Conservation (phyloP, 1,140 invertebrate species). For the Harlomillsia oculata region DNA sequence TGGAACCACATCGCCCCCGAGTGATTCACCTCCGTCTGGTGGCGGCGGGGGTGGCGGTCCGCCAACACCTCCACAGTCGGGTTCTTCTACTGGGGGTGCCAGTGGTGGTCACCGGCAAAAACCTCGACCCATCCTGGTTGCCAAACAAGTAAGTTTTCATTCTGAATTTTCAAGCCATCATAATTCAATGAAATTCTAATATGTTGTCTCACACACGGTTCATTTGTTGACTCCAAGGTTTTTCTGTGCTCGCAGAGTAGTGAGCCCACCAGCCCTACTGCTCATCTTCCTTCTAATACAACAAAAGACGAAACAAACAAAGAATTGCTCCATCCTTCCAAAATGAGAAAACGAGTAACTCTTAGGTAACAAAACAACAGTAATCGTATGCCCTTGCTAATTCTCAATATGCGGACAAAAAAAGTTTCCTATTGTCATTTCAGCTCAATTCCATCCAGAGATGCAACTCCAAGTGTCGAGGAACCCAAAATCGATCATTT, state of each 20-base stretch:
- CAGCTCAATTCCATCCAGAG: constrained; percentile 28
- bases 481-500: constrained; percentile 18
- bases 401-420: neutral
- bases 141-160: constrained; percentile 27
- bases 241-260: constrained; percentile 26
- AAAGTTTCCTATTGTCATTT: neutral
- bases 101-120: constrained; percentile 7
- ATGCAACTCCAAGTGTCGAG: constrained; percentile 19
- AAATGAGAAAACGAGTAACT: constrained; percentile 34
- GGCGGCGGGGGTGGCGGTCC: neutral
- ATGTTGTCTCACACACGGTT: no score
- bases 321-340: constrained; percentile 16
- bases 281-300: constrained; percentile 8
- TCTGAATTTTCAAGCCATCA: no score
- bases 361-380: constrained; percentile 24
- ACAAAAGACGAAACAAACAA: constrained; percentile 3
- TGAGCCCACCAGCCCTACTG: constrained; percentile 31
- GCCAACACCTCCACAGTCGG: no score
- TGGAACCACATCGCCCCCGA: constrained; percentile 2
- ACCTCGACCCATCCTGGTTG: constrained; percentile 26
- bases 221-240: neutral
- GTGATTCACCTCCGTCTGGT: constrained; percentile 11
- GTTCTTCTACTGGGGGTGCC: neutral
- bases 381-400: neutral
- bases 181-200: no score